Percentiles rank a stretch among this genome's conserved stretches.
phyloP scores from a whole-genome alignment of 2,113 vertebrate species.

The Sylvia atricapilla region DNA sequence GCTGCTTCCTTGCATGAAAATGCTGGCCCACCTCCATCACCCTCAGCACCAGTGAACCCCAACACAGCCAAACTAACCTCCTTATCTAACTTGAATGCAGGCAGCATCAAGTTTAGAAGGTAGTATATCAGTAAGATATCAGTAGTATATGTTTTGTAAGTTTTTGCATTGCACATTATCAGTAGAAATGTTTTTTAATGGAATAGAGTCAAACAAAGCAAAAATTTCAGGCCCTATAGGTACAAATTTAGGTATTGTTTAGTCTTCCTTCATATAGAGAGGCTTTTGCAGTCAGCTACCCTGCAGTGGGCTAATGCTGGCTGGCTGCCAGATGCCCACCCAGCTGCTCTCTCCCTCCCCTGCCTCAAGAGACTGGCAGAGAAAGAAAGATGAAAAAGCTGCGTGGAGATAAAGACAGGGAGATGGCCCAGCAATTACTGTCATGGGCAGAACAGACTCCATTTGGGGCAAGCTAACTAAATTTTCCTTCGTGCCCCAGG shows the following conservation, averaged over 20 bases:
- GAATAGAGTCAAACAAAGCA: background rate
- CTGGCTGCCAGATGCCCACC: background rate
- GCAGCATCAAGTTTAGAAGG: background rate
- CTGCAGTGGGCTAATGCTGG: background rate
- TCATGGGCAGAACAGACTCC: background rate
- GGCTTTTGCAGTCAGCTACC: background rate
- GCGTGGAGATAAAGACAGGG: background rate
- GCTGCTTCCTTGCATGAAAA: background rate
- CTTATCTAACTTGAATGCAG: rapidly evolving
- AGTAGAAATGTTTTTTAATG: background rate
- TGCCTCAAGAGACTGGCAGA: background rate
- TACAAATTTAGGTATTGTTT: background rate
- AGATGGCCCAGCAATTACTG: background rate
- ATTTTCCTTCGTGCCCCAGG: background rate
- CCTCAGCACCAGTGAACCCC: background rate
- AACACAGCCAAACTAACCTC: rapidly evolving
- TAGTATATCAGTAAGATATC: background rate
- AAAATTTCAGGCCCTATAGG: background rate
- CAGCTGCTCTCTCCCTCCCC: background rate
- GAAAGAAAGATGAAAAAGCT: background rate
- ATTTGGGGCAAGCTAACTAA: background rate
- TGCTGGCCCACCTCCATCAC: background rate
- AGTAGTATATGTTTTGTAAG: background rate
- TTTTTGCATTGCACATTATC: background rate
- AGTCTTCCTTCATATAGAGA: background rate